Evolutionary conservation across 1,140 invertebrate genomes (phyloP).

Genomic region (Protaetia brevitarsis): DNA sequence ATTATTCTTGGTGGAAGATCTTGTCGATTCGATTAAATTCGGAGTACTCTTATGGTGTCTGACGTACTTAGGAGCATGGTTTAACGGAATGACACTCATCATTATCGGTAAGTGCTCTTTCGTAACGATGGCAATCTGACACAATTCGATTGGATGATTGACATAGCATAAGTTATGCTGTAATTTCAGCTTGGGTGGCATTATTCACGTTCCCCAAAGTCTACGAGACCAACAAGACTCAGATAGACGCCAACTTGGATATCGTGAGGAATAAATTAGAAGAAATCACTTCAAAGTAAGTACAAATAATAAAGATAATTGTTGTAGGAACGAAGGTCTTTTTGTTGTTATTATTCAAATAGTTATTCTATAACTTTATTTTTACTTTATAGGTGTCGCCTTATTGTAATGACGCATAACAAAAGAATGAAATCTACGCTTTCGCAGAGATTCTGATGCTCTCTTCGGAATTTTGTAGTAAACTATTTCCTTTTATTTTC

Average conservation of each 20-base stretch:
- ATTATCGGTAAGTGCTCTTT: constrained; percentile 72
- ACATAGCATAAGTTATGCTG: constrained; percentile 33
- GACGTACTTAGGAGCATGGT: constrained; percentile 95
- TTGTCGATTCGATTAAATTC: constrained; percentile 95
- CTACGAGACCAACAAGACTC: constrained; percentile 96
- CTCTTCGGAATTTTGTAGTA: constrained; percentile 15
- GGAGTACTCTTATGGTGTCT: constrained; percentile 88
- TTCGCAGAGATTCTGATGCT: constrained; percentile 8
- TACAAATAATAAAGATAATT: constrained; percentile 33
- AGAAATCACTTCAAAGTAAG: constrained; percentile 85
- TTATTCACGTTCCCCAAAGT: constrained; percentile 96
- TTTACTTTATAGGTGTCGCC: constrained; percentile 14
- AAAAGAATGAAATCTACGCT: constrained; percentile 3
- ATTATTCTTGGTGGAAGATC: constrained; percentile 93
- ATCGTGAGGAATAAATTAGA: constrained; percentile 83
- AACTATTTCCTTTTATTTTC: neutral
- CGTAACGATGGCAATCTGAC: neutral
- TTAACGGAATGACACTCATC: constrained; percentile 96
- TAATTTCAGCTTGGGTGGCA: constrained; percentile 77
- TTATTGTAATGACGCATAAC: neutral
- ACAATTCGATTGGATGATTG: no score
- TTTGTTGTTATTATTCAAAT: neutral
- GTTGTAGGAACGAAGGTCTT: neutral
- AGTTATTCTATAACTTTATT: neutral
- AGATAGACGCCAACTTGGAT: constrained; percentile 92